A percentile compares a stretch with the other conserved stretches of the same genome.
phyloP scores from a whole-genome alignment of 2,113 vertebrate genomes.

The Nothobranchius kuhntae region DNA sequence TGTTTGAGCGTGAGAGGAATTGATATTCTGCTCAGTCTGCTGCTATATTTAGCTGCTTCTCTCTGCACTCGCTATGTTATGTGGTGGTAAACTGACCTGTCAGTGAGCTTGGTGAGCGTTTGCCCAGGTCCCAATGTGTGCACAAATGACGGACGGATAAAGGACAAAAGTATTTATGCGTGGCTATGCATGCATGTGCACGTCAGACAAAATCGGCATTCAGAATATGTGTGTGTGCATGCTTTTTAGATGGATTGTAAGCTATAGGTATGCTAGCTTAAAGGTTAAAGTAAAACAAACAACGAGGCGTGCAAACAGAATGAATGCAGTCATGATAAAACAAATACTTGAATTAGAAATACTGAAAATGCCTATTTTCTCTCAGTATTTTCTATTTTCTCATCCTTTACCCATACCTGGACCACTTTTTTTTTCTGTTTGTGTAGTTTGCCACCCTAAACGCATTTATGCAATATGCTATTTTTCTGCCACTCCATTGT shows the following conservation, averaged over 20 bases:
- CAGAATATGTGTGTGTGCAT: not conserved
- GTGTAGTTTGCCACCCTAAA: not conserved
- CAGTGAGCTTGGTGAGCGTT: constrained; percentile 19
- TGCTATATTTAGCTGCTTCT: constrained; percentile 53
- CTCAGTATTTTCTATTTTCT: too few species aligned
- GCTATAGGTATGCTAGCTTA: not conserved
- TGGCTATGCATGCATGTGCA: not conserved
- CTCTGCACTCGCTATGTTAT: constrained; percentile 40
- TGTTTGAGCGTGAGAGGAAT: constrained; percentile 44
- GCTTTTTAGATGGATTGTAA: not conserved
- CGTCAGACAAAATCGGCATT: too few species aligned
- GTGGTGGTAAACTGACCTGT: constrained; percentile 59
- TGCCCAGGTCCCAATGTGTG: not conserved
- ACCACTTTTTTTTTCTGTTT: not conserved
- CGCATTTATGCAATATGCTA: not conserved
- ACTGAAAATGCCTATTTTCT: too few species aligned
- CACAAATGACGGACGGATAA: not conserved
- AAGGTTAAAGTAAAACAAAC: not conserved
- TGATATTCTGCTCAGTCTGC: constrained; percentile 49
- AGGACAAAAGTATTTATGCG: not conserved
- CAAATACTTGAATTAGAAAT: too few species aligned
- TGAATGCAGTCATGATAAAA: too few species aligned
- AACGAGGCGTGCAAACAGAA: too few species aligned
- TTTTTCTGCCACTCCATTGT: too few species aligned
- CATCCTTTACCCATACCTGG: not conserved